Evolutionary conservation across 1,140 invertebrate genomes (phyloP).

Genomic region (Drosophila takahashii): DNA sequence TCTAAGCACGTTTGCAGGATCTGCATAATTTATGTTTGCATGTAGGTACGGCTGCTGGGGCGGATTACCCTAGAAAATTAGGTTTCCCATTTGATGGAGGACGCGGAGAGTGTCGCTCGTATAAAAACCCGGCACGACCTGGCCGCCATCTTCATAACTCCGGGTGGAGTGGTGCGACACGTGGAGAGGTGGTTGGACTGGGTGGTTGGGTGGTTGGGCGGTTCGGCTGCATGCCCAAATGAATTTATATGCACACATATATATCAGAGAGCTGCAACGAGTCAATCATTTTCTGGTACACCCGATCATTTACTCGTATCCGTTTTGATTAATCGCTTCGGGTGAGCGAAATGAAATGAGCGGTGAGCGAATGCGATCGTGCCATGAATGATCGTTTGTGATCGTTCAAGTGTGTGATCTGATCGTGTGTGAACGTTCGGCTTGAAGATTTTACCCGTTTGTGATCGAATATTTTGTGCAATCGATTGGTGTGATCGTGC

Average conservation of each 20-base stretch:
- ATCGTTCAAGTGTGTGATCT: too few species aligned
- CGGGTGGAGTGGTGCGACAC: conserved; percentile 18
- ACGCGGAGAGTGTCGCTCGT: conserved; percentile 67
- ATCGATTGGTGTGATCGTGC: too few species aligned
- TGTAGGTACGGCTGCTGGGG: conserved; percentile 54
- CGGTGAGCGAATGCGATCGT: too few species aligned
- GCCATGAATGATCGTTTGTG: too few species aligned
- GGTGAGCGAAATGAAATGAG: too few species aligned
- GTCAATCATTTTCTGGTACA: too few species aligned
- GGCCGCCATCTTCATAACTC: conserved; percentile 76
- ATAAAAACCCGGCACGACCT: conserved; percentile 78
- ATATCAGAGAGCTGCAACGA: too few species aligned
- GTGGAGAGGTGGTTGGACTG: conserved; percentile 3
- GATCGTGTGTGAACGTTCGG: too few species aligned
- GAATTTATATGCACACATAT: conserved; percentile 61
- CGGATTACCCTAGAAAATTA: conserved; percentile 84
- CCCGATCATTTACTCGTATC: too few species aligned
- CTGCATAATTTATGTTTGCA: conserved; percentile 84
- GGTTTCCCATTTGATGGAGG: conserved; percentile 75
- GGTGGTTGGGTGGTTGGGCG: conserved; percentile 6
- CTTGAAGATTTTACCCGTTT: too few species aligned
- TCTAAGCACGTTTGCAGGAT: conserved; percentile 84
- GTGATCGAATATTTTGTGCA: too few species aligned
- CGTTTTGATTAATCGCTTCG: too few species aligned
- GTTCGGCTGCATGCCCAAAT: conserved; percentile 71